Percentiles rank a stretch among this genome's conserved stretches.
phyloP scores from a whole-genome alignment of 2,888 invertebrate genomes.

The Troides aeacus region DNA sequence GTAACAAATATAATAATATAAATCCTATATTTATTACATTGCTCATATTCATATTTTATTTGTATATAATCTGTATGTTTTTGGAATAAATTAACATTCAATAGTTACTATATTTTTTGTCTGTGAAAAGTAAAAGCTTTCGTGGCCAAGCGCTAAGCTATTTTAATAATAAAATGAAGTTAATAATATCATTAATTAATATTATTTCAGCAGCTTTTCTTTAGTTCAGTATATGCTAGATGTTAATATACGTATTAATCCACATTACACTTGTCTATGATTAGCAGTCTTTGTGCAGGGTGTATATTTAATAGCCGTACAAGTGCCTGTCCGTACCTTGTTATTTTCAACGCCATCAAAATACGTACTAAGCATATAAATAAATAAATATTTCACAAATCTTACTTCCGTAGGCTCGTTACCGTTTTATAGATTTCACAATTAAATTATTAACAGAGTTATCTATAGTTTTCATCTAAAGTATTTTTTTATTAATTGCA shows the following conservation, averaged over 20 bases:
- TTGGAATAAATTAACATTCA: neutral
- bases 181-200: neutral
- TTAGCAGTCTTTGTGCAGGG: slow-evolving; percentile 21
- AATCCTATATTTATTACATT: neutral
- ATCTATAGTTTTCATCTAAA: too few relatives aligned
- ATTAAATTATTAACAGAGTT: neutral
- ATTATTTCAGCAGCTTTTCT: neutral
- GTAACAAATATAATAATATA: neutral
- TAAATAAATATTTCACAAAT: neutral
- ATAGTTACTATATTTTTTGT: too few relatives aligned
- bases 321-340: slow-evolving; percentile 19
- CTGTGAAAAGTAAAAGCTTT: neutral
- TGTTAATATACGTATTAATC: neutral
- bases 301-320: slow-evolving; percentile 22
- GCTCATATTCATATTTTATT: neutral
- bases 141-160: too few relatives aligned
- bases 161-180: too few relatives aligned
- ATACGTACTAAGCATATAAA: slow-evolving; percentile 9
- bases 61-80: neutral
- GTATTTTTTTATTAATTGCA: too few relatives aligned
- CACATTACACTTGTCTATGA: slow-evolving; percentile 9
- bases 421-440: neutral
- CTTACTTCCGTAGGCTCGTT: neutral
- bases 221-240: neutral
- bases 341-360: slow-evolving; percentile 5